These are phyloP conservation scores for Mus musculus DNA, from an alignment of 2,113 vertebrate species.

Conservation along the genomic window GRCm39 chr9:45295001-45295500, in stretches of 20 bases:
- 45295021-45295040: neutral
- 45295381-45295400: neutral
- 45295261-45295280: neutral
- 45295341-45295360: neutral
- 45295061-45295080: neutral
- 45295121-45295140: neutral
- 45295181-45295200: neutral
- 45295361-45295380: rapidly evolving
- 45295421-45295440: neutral
- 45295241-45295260: neutral
- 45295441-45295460: neutral
- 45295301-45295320: neutral
- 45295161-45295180: neutral
- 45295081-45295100: neutral
- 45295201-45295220: neutral
- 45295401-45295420: neutral
- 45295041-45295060: neutral
- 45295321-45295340: neutral
- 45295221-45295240: neutral
- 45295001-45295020: neutral
- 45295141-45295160: neutral
- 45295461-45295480: neutral
- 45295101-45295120: neutral
- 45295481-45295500: neutral
- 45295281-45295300: neutral